Percentiles rank a stretch among this genome's conserved stretches.
phyloP scores from a whole-genome alignment of 2,113 vertebrate genomes.

The Scophthalmus maximus region DNA sequence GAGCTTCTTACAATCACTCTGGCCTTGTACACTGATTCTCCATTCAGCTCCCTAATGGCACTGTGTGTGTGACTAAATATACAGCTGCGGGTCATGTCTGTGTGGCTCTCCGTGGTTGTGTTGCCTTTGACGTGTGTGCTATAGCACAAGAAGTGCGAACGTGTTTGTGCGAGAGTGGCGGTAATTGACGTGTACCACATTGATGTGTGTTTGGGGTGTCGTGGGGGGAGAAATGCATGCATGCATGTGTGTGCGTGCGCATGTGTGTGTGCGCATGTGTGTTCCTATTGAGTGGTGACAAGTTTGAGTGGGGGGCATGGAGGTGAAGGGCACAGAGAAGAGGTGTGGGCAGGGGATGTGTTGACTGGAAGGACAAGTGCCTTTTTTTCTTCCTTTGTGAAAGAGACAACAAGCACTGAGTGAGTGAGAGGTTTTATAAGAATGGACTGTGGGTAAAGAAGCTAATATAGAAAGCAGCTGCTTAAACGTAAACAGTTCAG shows the following conservation, averaged over 20 bases:
- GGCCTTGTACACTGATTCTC: conserved; percentile 68
- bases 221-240: conserved; percentile 35
- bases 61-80: conserved; percentile 62
- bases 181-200: conserved; percentile 51
- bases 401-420: conserved; percentile 12
- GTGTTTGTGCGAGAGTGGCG: conserved; percentile 4
- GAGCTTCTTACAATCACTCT: conserved; percentile 72
- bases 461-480: conserved; percentile 10
- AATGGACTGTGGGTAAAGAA: conserved; percentile 15
- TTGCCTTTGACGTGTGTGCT: conserved; percentile 27
- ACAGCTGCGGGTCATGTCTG: conserved; percentile 61
- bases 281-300: conserved; percentile 51
- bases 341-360: conserved; percentile 46
- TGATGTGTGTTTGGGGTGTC: too few species aligned
- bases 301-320: conserved; percentile 33
- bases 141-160: not conserved
- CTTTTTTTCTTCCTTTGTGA: conserved; percentile 28
- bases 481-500: conserved; percentile 4
- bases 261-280: conserved; percentile 19
- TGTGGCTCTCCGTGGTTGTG: conserved; percentile 20
- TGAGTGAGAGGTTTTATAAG: conserved; percentile 20
- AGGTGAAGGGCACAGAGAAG: conserved; percentile 59
- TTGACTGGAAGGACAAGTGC: conserved; percentile 47
- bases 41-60: conserved; percentile 67
- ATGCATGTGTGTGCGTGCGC: not conserved